Percentiles rank a stretch among this genome's conserved stretches.
These are phyloP conservation scores for Alaudala cheleensis DNA, from an alignment of 2,113 vertebrate species.

Conservation along the genomic window DNA sequence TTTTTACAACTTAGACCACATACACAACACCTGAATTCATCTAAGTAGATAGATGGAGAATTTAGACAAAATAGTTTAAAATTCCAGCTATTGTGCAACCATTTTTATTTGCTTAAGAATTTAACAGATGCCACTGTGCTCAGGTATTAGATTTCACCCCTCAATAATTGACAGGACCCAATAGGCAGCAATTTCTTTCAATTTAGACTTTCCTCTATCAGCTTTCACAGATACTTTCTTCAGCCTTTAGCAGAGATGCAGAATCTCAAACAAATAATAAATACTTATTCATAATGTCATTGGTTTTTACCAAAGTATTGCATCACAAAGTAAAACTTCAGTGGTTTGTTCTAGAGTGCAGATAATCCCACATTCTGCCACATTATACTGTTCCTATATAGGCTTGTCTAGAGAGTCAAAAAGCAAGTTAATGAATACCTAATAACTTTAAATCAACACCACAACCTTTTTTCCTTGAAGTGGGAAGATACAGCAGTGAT, in stretches of 20 bases:
- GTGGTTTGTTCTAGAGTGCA: not conserved
- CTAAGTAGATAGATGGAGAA: not conserved
- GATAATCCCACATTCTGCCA: not conserved
- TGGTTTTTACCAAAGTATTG: not conserved
- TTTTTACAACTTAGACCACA: slow-evolving; percentile 20
- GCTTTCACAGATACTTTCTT: slow-evolving; percentile 10
- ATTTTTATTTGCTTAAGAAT: not conserved
- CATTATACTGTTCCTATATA: not conserved
- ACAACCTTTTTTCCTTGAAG: not conserved
- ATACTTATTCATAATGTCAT: not conserved
- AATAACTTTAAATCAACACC: not conserved
- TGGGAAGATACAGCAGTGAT: not conserved
- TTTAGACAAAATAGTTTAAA: not conserved
- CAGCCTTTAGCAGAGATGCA: not conserved
- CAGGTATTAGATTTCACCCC: not conserved
- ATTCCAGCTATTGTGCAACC: not conserved
- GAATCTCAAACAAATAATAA: not conserved
- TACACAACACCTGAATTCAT: not conserved
- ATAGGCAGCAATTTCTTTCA: not conserved
- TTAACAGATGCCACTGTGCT: not conserved
- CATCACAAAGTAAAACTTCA: not conserved
- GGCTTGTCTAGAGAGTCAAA: not conserved
- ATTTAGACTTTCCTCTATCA: not conserved
- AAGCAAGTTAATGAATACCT: not conserved
- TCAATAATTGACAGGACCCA: not conserved